Percentiles rank a stretch among this genome's conserved stretches.
These are phyloP conservation scores for Cataglyphis altisquamis DNA, from an alignment of 2,888 invertebrate species.

Conservation along the genomic window DNA sequence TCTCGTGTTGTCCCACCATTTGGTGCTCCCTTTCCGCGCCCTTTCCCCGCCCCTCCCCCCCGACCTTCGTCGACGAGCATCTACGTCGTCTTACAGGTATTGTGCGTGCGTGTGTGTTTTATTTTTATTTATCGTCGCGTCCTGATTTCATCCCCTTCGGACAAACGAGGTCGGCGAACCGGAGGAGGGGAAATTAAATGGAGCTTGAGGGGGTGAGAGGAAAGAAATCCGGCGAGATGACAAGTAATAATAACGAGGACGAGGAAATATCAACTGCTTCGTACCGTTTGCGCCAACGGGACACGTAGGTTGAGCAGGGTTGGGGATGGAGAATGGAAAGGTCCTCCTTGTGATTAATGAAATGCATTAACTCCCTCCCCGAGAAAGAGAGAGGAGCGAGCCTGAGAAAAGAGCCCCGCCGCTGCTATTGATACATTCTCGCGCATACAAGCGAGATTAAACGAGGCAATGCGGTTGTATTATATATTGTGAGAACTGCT, in stretches of 20 bases:
- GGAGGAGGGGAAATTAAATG: slow-evolving; percentile 10
- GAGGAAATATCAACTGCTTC: slow-evolving; percentile 60
- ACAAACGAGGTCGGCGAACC: slow-evolving; percentile 1
- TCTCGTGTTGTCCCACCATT: not conserved
- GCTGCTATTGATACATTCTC: slow-evolving; percentile 42
- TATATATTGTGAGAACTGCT: slow-evolving; percentile 17
- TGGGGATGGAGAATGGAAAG: slow-evolving; percentile 40
- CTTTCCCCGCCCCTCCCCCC: too few species aligned
- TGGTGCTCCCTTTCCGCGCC: slow-evolving; percentile 11
- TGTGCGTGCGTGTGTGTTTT: slow-evolving; percentile 29
- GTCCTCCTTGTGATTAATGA: slow-evolving; percentile 80
- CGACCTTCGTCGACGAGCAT: slow-evolving; percentile 19
- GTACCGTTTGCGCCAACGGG: slow-evolving; percentile 29
- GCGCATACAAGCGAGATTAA: slow-evolving; percentile 30
- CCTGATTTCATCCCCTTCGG: slow-evolving; percentile 45
- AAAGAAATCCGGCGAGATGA: slow-evolving; percentile 71
- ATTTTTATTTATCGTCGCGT: slow-evolving; percentile 68
- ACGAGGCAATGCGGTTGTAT: slow-evolving; percentile 42
- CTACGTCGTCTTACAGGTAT: not conserved
- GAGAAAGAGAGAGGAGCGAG: slow-evolving; percentile 37
- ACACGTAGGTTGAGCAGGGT: slow-evolving; percentile 1
- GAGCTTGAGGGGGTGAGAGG: slow-evolving; percentile 10
- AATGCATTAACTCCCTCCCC: slow-evolving; percentile 78
- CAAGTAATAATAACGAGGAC: slow-evolving; percentile 80
- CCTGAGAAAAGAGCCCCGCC: slow-evolving; percentile 60